These are phyloP conservation scores for Palloptera scutellata DNA, from an alignment of 2,888 invertebrate genomes.

Conservation along the genomic window DNA sequence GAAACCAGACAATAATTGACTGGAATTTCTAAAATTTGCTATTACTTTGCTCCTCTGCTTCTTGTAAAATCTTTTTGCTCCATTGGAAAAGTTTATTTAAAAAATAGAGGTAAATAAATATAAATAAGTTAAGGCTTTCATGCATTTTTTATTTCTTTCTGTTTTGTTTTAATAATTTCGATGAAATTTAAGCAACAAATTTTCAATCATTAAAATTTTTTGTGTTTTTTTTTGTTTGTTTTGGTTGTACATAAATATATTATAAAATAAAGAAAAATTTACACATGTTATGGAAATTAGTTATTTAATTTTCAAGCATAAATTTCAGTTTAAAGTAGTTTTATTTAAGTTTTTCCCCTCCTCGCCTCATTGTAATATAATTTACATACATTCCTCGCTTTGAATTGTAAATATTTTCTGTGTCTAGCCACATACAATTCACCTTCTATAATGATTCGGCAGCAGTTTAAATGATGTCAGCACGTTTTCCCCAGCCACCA, in stretches of 20 bases:
- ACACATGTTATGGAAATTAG: too few species aligned
- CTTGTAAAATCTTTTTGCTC: background rate
- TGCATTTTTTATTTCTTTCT: conserved; percentile 51
- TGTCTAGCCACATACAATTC: background rate
- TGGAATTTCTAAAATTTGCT: conserved; percentile 13
- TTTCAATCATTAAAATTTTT: too few species aligned
- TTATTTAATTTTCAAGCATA: too few species aligned
- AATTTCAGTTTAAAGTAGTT: background rate
- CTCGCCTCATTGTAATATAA: background rate
- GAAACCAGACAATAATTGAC: conserved; percentile 17
- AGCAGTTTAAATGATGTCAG: conserved; percentile 33
- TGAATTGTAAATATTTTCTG: background rate
- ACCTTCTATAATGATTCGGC: too few species aligned
- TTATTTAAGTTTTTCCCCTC: background rate
- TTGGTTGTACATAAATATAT: too few species aligned
- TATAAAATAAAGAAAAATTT: too few species aligned
- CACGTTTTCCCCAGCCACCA: conserved; percentile 59
- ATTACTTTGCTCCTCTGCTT: too few species aligned
- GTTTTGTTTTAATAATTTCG: too few species aligned
- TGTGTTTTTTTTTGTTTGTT: too few species aligned
- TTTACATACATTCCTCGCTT: background rate
- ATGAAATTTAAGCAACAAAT: too few species aligned
- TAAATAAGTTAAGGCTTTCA: conserved; percentile 51
- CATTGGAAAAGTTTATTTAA: background rate
- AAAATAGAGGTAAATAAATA: conserved; percentile 20